Base-by-base conservation (phyloP, 2,113 vertebrate genomes). In the Poeciliopsis retropinna region DNA sequence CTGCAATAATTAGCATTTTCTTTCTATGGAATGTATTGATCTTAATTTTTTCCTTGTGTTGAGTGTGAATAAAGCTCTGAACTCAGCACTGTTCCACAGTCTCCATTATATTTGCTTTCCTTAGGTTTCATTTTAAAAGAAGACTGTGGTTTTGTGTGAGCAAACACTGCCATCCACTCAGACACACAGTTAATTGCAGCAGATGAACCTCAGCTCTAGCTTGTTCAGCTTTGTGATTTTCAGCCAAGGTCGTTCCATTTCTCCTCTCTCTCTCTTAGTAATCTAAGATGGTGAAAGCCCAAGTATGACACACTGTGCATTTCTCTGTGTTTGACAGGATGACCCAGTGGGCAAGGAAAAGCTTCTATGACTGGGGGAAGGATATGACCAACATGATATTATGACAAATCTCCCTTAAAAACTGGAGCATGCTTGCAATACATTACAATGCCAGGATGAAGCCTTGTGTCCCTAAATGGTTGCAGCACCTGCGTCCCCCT, bases 381-480 rank as follows among this genome's bases (percentile, higher is more conserved):
- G 80, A 83, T 88, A 82, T 86, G 87, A 85, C 81, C 78, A 44
- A 67, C 78, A 79, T 64, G 67, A 79, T 92, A 92, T 92, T 92
- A 91, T 92, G 88, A 92, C 89, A 92, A 92, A 92, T 92, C 82
- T 91, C 83, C 89, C 84, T 88, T 78, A 86, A 69, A 57, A 92
- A 92, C 86, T 85, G 87, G 87, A 90, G 81, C 67, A 65, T 13
- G 78, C 88, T 64, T 75, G 89, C 81, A 76, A 91, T 87, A 85
- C 79, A 92, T 92, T 88, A 85, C 79, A 68, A 51, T 34, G 76
- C 76, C 67, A 82, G 81, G 85, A 81, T 19, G 82, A 63, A 77
- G 85, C 81, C 76, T 73, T 3, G 74, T 72, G 83, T 71, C 64
- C 83, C 80, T 39, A 74, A 80, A 72, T 87, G 79, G 84, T 73